Base-by-base conservation (phyloP, 1,140 invertebrate genomes). In the Saccostrea echinata region DNA sequence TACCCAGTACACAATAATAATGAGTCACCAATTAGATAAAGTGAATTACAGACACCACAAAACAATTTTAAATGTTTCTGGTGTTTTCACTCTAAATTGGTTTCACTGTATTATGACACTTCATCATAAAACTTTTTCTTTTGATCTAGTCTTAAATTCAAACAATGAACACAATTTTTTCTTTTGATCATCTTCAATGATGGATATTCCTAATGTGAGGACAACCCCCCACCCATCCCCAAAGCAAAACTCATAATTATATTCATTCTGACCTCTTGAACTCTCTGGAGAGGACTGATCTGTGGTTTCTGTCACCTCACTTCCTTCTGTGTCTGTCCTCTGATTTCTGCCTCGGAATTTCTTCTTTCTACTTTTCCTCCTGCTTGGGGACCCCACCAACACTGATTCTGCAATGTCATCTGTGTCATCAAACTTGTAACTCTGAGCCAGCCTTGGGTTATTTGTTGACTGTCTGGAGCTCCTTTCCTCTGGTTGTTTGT, bases 361-460 rank as follows among this genome's bases (percentile, higher is more conserved):
- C 27, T 80, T 85, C 64, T 87, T 88, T 24, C 43, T 85, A 55
- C 81, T 35, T 43, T 86, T 88, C 43, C 80, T 30, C 24, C 76
- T 52, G 3, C 35, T 53, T 30, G 76, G 88, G 13, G 82, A 86
- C 13, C 81, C 88, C 8, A 88, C 84, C 24, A 71, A 85, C 43
- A 91, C 18, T 9, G 86, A 87, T 30, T 87, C 88, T 16, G 90
- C 90, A 24, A 91, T 91, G 61, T 57, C 68, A 43, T 91, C 89
- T 1, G 90, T 88, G 27, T 91, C 87, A 13, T 85, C 43, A 86
- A 91, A 90, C 1, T 27, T 87, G 43, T 90, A 91, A 24, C 68
- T 68, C 13, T 84, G 27, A 43, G n/a, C 16, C 24, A 84, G 12
- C 6, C 64, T 84, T 8, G 57, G 43, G 9, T 24, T 88, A 68